Evolutionary conservation across 2,113 vertebrate species (phyloP), one percentile per base, ranked within the genome.

Genomic region (Sinosuthora webbiana): DNA sequence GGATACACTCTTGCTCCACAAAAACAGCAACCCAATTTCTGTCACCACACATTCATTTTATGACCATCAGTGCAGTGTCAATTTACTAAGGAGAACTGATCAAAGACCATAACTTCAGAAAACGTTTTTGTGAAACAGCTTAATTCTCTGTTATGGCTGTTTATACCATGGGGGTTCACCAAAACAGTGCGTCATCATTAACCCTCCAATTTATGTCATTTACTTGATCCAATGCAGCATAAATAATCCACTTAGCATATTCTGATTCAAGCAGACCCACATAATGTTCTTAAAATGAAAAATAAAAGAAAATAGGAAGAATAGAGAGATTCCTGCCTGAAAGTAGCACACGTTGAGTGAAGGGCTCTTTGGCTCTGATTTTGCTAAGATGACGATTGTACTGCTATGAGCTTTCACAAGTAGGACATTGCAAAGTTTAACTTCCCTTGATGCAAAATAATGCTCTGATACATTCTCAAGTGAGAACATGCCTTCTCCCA

Each of bases 161-260:
- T 88, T 89, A 59, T 96, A 70, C 50, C 13, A 12, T 42, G 30
- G 53, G 31, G 23, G 60, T 53, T 95, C 65, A 60, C 49, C 33
- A 42, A 88, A 85, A 95, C 19, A 65, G 67, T 88, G 84, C 93
- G n/a, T 91, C 86, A 42, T 62, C 50, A 90, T 95, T 94, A 95
- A 52, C 31, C 28, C 13, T 95, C 52, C 27, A 62, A 92, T 95
- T 93, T 94, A 92, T 90, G 96, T 94, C 64, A 82, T 78, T 95
- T 87, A 88, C 37, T 93, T 65, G 35, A 59, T 83, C 83, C 89
- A 97, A 73, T 25, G 57, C 42, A 87, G 87, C 62, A 91, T 93
- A 93, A 96, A 97, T 94, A 96, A 97, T 94, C 75, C 69, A 87
- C 68, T 95, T 91, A 83, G 62, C 70, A 82, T 35, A 76, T 78